phyloP scores from a whole-genome alignment of 2,888 invertebrate genomes.

The Drepana falcataria region DNA sequence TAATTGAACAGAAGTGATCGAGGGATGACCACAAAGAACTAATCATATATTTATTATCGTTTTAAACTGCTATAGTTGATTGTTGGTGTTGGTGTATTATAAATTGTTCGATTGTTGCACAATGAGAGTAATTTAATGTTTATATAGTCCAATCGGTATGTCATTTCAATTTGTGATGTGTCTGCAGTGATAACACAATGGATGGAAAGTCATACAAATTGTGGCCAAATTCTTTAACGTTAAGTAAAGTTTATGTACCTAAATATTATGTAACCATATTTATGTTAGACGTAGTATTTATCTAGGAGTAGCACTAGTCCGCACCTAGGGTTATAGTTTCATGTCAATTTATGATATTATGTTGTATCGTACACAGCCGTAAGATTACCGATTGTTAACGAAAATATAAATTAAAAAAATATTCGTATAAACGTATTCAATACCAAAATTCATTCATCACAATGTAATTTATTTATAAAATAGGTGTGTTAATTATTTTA shows the following conservation, averaged over 20 bases:
- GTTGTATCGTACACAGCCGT: too few relatives aligned
- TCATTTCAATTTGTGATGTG: slow-evolving; percentile 7
- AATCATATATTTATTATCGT: slow-evolving; percentile 27
- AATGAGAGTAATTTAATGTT: slow-evolving; percentile 14
- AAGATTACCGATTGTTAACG: too few relatives aligned
- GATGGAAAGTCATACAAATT: slow-evolving; percentile 35
- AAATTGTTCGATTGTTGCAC: not conserved
- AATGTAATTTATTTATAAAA: slow-evolving; percentile 19
- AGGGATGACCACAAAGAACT: not conserved
- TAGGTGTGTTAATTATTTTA: slow-evolving; percentile 43
- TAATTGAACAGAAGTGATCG: slow-evolving; percentile 7
- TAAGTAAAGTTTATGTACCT: slow-evolving; percentile 28
- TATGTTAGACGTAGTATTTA: slow-evolving; percentile 24
- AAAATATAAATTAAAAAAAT: too few relatives aligned
- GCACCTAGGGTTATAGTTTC: slow-evolving; percentile 5
- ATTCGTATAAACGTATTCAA: not conserved
- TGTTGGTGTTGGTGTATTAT: slow-evolving; percentile 1
- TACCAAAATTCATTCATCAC: too few relatives aligned
- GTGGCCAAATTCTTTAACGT: slow-evolving; percentile 26
- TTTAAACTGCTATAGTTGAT: slow-evolving; percentile 40
- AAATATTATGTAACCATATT: slow-evolving; percentile 27
- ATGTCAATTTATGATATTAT: slow-evolving; percentile 10
- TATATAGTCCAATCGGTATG: slow-evolving; percentile 3
- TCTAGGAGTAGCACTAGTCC: slow-evolving; percentile 30
- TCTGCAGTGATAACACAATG: slow-evolving; percentile 18